These are phyloP conservation scores for Enteromius radiatus DNA, from an alignment of 2,797 vertebrate genomes.

Conservation along the genomic window DNA sequence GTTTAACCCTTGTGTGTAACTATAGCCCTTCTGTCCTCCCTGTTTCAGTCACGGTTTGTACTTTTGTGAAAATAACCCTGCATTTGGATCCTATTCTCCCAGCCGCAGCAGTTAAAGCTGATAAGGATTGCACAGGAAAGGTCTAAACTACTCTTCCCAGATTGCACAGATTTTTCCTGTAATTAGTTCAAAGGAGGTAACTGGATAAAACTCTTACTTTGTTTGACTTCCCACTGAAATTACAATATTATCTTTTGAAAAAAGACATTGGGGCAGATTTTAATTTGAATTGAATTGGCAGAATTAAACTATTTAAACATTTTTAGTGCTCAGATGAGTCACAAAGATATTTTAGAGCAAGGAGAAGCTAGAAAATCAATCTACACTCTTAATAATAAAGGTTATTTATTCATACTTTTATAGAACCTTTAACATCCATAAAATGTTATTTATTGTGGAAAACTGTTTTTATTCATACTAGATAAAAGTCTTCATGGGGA, in stretches of 20 bases:
- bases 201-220: too few species aligned
- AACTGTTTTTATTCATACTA: background rate
- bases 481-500: too few species aligned
- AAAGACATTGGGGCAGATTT: too few species aligned
- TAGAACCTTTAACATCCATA: too few species aligned
- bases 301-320: background rate
- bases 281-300: background rate
- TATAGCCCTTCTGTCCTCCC: too few species aligned
- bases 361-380: background rate
- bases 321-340: background rate
- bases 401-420: too few species aligned
- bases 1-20: background rate
- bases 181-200: too few species aligned
- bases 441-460: background rate
- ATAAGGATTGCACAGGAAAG: background rate
- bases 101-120: background rate
- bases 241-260: background rate
- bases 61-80: background rate
- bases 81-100: background rate
- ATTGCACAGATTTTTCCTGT: too few species aligned
- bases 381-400: too few species aligned
- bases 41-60: background rate
- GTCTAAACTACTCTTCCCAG: background rate
- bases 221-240: background rate
- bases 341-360: background rate